phyloP scores from a whole-genome alignment of 1,140 invertebrate species.

The Lamellibrachia luymesi region DNA sequence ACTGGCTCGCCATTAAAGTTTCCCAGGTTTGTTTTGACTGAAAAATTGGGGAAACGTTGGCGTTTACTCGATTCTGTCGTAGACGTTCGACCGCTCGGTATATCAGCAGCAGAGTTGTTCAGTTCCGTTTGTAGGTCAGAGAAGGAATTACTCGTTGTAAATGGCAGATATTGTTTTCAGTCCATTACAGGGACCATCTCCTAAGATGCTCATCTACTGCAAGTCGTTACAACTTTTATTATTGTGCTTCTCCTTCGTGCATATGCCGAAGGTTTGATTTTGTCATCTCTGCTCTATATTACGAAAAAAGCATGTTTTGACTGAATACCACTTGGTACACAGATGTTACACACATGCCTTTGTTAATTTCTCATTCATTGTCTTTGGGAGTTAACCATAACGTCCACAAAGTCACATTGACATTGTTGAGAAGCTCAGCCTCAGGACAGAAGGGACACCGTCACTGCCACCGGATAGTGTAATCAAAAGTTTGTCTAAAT shows the following conservation, averaged over 20 bases:
- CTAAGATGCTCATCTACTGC: neutral
- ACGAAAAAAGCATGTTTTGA: neutral
- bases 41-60: neutral
- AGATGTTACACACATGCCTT: neutral
- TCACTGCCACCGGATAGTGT: no score
- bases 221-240: neutral
- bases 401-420: no score
- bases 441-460: no score
- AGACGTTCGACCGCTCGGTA: neutral
- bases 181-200: neutral
- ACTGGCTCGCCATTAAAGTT: neutral
- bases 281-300: neutral
- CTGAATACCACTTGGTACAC: neutral
- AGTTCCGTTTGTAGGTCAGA: constrained; percentile 4
- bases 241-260: neutral
- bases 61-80: neutral
- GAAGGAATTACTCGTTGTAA: neutral
- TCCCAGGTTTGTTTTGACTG: constrained; percentile 10
- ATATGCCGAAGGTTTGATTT: neutral
- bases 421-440: no score
- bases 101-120: neutral
- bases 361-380: neutral
- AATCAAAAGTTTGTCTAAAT: no score
- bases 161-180: neutral
- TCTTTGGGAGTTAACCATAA: no score